Conservation (phyloP, 2,888 invertebrate species). For the Ceriagrion tenellum region DNA sequence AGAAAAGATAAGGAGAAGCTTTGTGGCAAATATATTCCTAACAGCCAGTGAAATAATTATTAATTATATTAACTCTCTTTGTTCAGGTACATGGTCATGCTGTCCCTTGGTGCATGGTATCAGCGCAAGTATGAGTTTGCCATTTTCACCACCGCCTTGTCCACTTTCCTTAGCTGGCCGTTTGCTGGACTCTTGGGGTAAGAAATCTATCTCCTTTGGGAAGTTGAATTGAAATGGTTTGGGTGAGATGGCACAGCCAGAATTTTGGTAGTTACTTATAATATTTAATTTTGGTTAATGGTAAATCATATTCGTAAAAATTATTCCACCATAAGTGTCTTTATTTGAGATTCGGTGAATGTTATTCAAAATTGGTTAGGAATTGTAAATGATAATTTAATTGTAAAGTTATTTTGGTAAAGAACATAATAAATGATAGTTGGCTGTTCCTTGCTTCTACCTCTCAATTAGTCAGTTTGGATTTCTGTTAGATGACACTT, state of each 20-base stretch:
- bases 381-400: too few relatives aligned
- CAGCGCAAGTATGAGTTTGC: constrained; percentile 88
- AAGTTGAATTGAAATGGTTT: not conserved
- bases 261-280: constrained; percentile 43
- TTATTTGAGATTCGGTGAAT: too few relatives aligned
- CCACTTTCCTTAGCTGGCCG: constrained; percentile 94
- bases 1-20: too few relatives aligned
- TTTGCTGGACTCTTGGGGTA: constrained; percentile 96
- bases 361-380: too few relatives aligned
- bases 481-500: too few relatives aligned
- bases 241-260: not conserved
- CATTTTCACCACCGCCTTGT: constrained; percentile 90
- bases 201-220: constrained; percentile 68
- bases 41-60: not conserved
- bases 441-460: too few relatives aligned
- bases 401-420: too few relatives aligned
- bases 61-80: constrained; percentile 57
- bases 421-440: too few relatives aligned
- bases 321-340: too few relatives aligned
- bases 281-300: not conserved
- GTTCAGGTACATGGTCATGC: constrained; percentile 86
- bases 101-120: constrained; percentile 95
- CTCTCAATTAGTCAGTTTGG: too few relatives aligned
- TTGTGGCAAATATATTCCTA: too few relatives aligned
- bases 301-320: too few relatives aligned